A percentile compares a stretch with the other conserved stretches of the same genome.
Evolutionary conservation across 2,888 invertebrate genomes (phyloP).

Genomic region (Eupithecia inturbata): DNA sequence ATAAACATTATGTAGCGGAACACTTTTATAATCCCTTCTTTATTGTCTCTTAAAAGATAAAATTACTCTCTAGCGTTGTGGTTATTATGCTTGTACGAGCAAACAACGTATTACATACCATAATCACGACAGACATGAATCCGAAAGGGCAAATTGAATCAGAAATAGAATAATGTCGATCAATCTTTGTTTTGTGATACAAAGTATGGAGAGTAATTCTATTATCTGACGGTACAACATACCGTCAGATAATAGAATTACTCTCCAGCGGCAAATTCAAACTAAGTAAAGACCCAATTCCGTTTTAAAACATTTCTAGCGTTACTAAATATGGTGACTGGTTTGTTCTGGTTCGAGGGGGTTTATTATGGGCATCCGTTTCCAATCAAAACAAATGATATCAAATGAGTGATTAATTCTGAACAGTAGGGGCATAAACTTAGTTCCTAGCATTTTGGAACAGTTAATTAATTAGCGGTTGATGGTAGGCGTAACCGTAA

Average conservation of each 20-base stretch:
- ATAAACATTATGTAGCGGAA: slow-evolving; percentile 28
- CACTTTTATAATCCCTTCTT: slow-evolving; percentile 32
- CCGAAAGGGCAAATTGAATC: slow-evolving; percentile 42
- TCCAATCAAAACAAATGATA: slow-evolving; percentile 30
- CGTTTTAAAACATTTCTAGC: neutral
- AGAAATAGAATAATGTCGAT: slow-evolving; percentile 44
- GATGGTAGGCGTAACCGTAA: slow-evolving; percentile 44
- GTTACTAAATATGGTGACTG: neutral
- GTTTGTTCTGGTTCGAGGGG: neutral
- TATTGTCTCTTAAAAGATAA: slow-evolving; percentile 28
- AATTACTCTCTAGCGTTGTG: slow-evolving; percentile 22
- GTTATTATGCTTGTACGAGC: slow-evolving; percentile 28
- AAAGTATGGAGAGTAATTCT: slow-evolving; percentile 46
- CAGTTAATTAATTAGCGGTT: slow-evolving; percentile 40
- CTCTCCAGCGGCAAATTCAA: neutral
- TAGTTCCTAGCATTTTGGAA: slow-evolving; percentile 24
- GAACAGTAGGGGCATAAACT: slow-evolving; percentile 31
- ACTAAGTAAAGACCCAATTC: neutral
- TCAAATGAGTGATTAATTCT: slow-evolving; percentile 36
- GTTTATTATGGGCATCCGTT: neutral
- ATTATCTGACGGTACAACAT: slow-evolving; percentile 40
- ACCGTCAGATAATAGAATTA: too few relatives aligned
- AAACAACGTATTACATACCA: slow-evolving; percentile 24
- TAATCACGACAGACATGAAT: slow-evolving; percentile 38
- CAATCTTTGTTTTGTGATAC: slow-evolving; percentile 48